phyloP scores from a whole-genome alignment of 2,113 vertebrate species.

The Mirounga angustirostris region DNA sequence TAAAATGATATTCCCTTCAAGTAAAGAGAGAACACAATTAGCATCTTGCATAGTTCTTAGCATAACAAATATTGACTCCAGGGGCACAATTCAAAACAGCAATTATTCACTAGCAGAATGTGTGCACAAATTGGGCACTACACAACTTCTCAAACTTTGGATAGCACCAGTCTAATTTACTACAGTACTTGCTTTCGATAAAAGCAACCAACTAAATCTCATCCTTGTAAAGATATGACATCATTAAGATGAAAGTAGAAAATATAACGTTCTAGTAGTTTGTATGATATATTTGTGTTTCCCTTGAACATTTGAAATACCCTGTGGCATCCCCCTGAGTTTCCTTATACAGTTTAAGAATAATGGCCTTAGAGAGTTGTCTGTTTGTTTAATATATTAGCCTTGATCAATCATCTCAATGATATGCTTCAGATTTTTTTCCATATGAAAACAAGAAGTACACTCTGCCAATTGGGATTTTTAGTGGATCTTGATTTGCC shows the following conservation, averaged over 20 bases:
- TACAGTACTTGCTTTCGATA: neutral
- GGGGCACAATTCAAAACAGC: neutral
- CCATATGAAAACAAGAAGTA: neutral
- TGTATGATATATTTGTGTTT: neutral
- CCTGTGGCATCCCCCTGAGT: neutral
- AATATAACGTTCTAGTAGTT: neutral
- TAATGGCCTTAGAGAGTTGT: neutral
- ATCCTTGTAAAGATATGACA: neutral
- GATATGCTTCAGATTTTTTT: neutral
- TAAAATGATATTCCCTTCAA: constrained; percentile 52
- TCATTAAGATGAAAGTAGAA: neutral
- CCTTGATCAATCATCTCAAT: neutral
- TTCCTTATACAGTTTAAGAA: neutral
- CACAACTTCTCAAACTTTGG: neutral
- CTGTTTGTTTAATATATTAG: neutral
- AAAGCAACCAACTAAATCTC: neutral
- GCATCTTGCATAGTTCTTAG: constrained; percentile 28
- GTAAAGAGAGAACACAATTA: constrained; percentile 49
- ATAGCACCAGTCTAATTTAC: neutral
- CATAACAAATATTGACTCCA: neutral
- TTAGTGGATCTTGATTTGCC: neutral
- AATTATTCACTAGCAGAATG: neutral
- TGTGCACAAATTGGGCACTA: neutral
- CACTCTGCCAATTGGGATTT: neutral
- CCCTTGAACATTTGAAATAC: neutral